Conservation (phyloP, 2,113 vertebrate genomes). For the Marmota monax region DNA sequence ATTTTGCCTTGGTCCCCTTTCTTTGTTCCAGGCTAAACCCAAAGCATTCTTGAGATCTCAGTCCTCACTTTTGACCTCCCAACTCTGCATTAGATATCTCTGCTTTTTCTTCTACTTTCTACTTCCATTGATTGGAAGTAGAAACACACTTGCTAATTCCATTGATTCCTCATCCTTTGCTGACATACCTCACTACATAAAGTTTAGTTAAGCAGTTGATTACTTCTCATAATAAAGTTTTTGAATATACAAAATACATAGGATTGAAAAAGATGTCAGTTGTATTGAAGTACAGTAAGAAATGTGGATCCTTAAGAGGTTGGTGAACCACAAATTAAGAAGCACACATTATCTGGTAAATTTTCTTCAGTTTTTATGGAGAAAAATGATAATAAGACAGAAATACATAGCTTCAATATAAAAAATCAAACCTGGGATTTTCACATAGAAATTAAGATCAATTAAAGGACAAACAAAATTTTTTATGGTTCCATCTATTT, state of each 20-base stretch:
- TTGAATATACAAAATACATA: background rate
- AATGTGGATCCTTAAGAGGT: background rate
- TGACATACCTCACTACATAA: no score
- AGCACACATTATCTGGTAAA: background rate
- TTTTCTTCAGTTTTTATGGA: background rate
- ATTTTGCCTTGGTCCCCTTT: background rate
- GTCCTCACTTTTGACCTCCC: background rate
- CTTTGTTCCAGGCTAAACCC: background rate
- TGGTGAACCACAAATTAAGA: background rate
- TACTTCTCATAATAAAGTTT: background rate
- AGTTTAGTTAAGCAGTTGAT: background rate
- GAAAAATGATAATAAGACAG: background rate
- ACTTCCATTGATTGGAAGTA: no score
- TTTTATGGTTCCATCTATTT: background rate
- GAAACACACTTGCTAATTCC: background rate
- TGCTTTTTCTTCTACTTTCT: background rate
- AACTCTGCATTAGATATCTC: background rate
- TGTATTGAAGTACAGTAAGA: background rate
- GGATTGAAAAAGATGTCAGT: background rate
- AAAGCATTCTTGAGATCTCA: no score
- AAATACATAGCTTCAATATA: background rate
- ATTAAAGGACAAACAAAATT: background rate
- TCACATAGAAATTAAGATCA: background rate
- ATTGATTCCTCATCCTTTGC: rapidly evolving
- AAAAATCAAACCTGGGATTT: background rate